Evolutionary conservation across 2,797 vertebrate species (phyloP), one percentile per base, ranked within the genome.

Genomic region (Hoplostethus mediterraneus): DNA sequence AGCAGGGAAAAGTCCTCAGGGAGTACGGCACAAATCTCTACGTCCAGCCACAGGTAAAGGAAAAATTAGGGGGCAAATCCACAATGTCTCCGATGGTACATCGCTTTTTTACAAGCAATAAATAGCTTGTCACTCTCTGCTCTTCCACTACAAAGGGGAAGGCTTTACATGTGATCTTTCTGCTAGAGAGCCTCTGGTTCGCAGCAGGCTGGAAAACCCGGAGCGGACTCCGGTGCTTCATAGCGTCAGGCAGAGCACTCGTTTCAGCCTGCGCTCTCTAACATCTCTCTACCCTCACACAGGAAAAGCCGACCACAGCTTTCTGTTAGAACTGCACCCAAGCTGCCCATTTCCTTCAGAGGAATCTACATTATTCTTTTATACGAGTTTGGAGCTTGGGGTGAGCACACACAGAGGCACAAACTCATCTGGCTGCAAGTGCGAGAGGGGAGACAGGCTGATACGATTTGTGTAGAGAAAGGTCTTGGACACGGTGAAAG

Each of bases 161-260:
- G 94, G 95, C 93, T 95, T 95, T 95, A 95, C 95, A 95, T 95
- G 95, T 95, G 95, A 96, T 96, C 95, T 95, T 95, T 95, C 94
- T 95, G 95, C 95, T 92, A 95, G 94, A 94, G 93, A 95, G 95
- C 92, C 94, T 95, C 94, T 94, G 93, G 93, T 93, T 90, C 49
- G 63, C 75, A 71, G 94, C 83, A 54, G 81, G 55, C 70, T 87
- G 80, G 80, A 95, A 96, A 95, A 95, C 93, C 91, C 30, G 95
- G 93, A 90, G 75, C 79, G 93, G 95, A 96, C 60, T 89, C 48
- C 48, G 17, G 75, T 1, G 66, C 82, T 77, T 66, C 86, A 82
- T 71, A 13, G 67, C 21, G 81, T 53, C 13, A 10, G 66, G 59
- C 57, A 51, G 51, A 36, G 74, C 1, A 67, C 72, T 86, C 66